These are phyloP conservation scores for Standfussiana lucernea DNA, from an alignment of 2,888 invertebrate species.

Conservation along the genomic window DNA sequence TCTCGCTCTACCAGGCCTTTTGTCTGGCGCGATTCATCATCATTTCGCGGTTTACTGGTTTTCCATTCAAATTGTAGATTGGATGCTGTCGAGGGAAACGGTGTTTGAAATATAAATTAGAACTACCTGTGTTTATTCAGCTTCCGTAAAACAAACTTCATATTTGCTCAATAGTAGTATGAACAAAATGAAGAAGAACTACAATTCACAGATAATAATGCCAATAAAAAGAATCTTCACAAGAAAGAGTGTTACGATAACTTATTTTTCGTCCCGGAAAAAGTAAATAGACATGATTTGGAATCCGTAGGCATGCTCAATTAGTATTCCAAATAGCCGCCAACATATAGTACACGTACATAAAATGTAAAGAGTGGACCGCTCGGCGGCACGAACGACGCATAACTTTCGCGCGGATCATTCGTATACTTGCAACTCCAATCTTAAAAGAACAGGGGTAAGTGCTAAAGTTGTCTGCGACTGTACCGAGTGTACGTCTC, in stretches of 20 bases:
- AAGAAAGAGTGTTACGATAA: constrained; percentile 60
- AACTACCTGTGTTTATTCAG: constrained; percentile 57
- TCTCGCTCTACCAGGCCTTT: constrained; percentile 85
- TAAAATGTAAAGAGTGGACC: constrained; percentile 90
- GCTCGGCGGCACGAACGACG: constrained; percentile 87
- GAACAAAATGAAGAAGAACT: constrained; percentile 9
- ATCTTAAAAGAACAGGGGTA: constrained; percentile 82
- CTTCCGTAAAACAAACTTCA: constrained; percentile 3
- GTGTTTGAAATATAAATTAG: constrained; percentile 68
- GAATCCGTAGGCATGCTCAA: constrained; percentile 84
- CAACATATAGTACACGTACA: constrained; percentile 89
- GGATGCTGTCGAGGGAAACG: constrained; percentile 73
- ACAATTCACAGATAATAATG: constrained; percentile 42
- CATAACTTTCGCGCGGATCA: constrained; percentile 84
- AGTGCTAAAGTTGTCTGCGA: constrained; percentile 85
- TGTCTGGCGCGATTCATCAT: constrained; percentile 89
- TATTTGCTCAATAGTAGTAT: constrained; percentile 5
- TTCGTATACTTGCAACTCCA: constrained; percentile 79
- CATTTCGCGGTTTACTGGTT: constrained; percentile 90
- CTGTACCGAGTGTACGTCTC: constrained; percentile 80
- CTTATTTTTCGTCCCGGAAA: constrained; percentile 63
- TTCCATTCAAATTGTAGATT: constrained; percentile 85
- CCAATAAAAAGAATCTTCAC: constrained; percentile 60
- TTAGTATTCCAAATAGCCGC: constrained; percentile 90
- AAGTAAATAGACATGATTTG: constrained; percentile 81